These are phyloP conservation scores for Acropora yongei DNA, from an alignment of 64 coral and sea anemone genomes.

Conservation along the genomic window DNA sequence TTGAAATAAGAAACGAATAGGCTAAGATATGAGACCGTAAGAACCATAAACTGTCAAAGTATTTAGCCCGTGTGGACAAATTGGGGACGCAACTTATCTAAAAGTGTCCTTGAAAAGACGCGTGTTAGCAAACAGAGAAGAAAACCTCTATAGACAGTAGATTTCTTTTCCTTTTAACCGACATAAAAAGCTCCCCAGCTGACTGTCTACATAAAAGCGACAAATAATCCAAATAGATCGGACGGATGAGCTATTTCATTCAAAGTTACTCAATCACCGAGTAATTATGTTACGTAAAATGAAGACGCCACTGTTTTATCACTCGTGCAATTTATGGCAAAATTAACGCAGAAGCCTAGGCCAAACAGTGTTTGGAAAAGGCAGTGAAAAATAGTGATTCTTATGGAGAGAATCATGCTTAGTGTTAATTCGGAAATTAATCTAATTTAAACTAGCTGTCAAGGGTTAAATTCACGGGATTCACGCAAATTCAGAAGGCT, in stretches of 20 bases:
- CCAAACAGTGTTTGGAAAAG: not conserved
- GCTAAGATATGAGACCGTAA: too few species aligned
- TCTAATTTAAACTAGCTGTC: conserved; percentile 1
- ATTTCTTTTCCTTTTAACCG: conserved; percentile 7
- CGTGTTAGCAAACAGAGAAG: too few species aligned
- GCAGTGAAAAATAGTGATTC: not conserved
- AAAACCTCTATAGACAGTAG: not conserved
- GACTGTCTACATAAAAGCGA: conserved; percentile 14
- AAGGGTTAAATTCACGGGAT: not conserved
- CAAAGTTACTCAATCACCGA: not conserved
- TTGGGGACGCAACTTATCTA: too few species aligned
- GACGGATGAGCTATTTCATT: too few species aligned
- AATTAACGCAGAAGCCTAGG: too few species aligned
- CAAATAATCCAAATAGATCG: conserved; percentile 1
- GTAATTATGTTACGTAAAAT: not conserved
- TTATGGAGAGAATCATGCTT: not conserved
- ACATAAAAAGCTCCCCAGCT: not conserved
- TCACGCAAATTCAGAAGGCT: not conserved
- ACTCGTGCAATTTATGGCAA: too few species aligned
- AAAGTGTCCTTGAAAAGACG: too few species aligned
- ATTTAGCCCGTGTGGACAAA: too few species aligned
- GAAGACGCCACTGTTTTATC: conserved; percentile 4
- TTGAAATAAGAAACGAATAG: too few species aligned
- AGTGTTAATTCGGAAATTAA: conserved; percentile 2
- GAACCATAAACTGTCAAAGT: too few species aligned